A percentile compares a stretch with the other conserved stretches of the same genome.
Conservation (phyloP, 2,888 invertebrate genomes). For the Chrysotoxum bicinctum region DNA sequence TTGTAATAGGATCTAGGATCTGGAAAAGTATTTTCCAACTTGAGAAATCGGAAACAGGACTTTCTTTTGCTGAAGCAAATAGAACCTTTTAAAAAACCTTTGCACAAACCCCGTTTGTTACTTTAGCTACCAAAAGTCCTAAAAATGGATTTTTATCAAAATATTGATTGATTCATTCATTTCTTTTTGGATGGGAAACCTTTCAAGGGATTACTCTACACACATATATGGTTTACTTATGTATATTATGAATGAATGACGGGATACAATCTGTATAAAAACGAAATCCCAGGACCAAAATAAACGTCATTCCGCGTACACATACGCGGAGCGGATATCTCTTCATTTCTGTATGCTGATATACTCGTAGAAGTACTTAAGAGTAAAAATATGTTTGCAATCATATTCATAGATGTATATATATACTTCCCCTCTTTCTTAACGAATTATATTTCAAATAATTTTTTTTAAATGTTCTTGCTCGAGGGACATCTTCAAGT, state of each 20-base stretch:
- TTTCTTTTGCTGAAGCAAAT: conserved; percentile 1
- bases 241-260: not conserved
- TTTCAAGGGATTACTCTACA: conserved; percentile 2
- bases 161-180: conserved; percentile 16
- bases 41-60: too few relatives aligned
- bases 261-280: not conserved
- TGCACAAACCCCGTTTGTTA: not conserved
- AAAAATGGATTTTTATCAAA: conserved; percentile 23
- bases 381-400: not conserved
- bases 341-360: not conserved
- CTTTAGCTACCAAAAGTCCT: conserved; percentile 1
- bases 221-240: not conserved
- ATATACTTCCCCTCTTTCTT: not conserved
- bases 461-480: conserved; percentile 5
- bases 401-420: not conserved
- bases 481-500: not conserved
- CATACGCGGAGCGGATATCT: not conserved
- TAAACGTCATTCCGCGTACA: not conserved
- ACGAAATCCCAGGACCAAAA: not conserved
- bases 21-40: too few relatives aligned
- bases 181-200: not conserved
- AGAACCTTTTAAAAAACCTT: not conserved
- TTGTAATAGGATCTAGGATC: too few relatives aligned
- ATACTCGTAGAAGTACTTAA: not conserved
- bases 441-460: conserved; percentile 41